Conservation (phyloP, 2,797 vertebrate genomes). For the Darevskia nairensis region DNA sequence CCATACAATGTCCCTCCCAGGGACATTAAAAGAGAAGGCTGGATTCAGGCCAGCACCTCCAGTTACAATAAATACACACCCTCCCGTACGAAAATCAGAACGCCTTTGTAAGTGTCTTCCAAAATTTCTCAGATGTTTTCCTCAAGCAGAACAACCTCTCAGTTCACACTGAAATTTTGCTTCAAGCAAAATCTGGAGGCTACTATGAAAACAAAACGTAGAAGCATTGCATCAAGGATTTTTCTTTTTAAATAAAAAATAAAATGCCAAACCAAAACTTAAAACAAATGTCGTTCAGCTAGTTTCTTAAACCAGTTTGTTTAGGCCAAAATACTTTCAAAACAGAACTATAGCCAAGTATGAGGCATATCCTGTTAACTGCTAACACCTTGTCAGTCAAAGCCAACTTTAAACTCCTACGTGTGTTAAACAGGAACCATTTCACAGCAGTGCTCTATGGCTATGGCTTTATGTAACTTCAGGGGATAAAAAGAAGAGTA, state of each 20-base stretch:
- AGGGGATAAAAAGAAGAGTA: slow-evolving; percentile 41
- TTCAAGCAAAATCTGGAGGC: neutral
- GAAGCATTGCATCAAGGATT: neutral
- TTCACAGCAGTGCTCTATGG: neutral
- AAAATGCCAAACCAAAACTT: neutral
- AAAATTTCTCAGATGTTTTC: neutral
- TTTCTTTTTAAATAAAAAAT: too few species aligned
- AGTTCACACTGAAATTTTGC: neutral
- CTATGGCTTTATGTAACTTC: slow-evolving; percentile 29
- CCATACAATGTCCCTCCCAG: neutral
- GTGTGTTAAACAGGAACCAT: slow-evolving; percentile 24
- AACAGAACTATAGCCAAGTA: neutral
- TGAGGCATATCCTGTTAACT: slow-evolving; percentile 14
- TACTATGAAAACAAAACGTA: neutral
- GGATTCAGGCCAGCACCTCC: too few species aligned
- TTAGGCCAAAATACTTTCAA: slow-evolving; percentile 1
- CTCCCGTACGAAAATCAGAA: too few species aligned
- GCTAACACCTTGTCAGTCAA: slow-evolving; percentile 28
- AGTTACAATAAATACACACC: neutral
- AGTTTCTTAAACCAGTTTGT: neutral
- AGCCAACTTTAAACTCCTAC: slow-evolving; percentile 26
- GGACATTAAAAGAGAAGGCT: neutral
- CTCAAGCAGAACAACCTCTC: neutral
- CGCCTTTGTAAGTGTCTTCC: too few species aligned
- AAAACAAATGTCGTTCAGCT: neutral